A percentile compares a stretch with the other conserved stretches of the same genome.
Conservation (phyloP, 2,888 invertebrate genomes). For the Seira musarum region DNA sequence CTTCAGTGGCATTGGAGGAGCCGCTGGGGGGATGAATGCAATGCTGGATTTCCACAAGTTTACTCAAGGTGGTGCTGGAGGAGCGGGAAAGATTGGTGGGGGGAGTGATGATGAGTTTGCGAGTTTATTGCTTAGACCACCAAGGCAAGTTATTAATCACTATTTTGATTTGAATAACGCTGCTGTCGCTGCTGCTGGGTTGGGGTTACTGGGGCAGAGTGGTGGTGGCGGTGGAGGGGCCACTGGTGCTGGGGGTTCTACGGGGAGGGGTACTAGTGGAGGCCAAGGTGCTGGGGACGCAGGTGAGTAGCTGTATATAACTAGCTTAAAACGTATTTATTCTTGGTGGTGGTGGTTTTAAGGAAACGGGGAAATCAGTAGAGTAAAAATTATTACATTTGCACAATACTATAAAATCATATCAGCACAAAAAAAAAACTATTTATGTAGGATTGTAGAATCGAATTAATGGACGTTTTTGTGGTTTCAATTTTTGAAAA, state of each 20-base stretch:
- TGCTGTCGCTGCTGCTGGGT: slow-evolving; percentile 41
- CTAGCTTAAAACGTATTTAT: too few species aligned
- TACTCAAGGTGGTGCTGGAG: slow-evolving; percentile 27
- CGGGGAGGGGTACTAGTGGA: too few species aligned
- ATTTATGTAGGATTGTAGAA: too few species aligned
- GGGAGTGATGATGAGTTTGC: slow-evolving; percentile 59
- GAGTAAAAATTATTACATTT: too few species aligned
- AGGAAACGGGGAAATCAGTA: too few species aligned
- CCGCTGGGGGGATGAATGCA: neutral
- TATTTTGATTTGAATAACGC: slow-evolving; percentile 47
- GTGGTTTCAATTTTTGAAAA: too few species aligned
- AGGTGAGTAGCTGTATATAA: too few species aligned
- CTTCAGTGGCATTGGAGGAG: slow-evolving; percentile 35
- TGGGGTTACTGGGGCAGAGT: slow-evolving; percentile 53
- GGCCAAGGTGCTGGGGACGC: too few species aligned
- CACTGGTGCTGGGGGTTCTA: slow-evolving; percentile 35
- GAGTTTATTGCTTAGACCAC: slow-evolving; percentile 59
- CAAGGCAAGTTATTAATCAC: slow-evolving; percentile 54
- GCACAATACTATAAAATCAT: too few species aligned
- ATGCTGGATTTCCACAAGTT: slow-evolving; percentile 41
- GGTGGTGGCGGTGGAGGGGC: slow-evolving; percentile 30
- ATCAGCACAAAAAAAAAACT: too few species aligned
- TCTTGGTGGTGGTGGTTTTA: too few species aligned
- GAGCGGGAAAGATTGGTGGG: slow-evolving; percentile 30
- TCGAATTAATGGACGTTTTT: too few species aligned